Evolutionary conservation across 2,888 invertebrate species (phyloP), one percentile per base, ranked within the genome.

Genomic region (Sphaeridia pumilis): DNA sequence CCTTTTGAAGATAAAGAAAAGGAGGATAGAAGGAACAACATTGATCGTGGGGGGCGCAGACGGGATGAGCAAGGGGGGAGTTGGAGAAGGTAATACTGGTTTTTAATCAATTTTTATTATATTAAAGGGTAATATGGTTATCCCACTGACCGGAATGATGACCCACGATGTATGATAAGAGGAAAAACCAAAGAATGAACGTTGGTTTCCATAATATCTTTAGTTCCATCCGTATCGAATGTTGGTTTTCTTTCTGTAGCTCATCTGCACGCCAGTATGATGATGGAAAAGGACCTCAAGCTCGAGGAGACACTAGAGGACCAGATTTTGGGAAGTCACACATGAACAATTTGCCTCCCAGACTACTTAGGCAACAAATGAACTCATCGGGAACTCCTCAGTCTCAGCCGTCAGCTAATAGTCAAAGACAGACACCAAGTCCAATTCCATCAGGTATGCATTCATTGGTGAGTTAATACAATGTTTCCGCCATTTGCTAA

Each of bases 401-500:
- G 27, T 28, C 55, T 22, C 54, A 54, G 28, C 54, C 54, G 34
- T 44, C 54, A 17, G 26, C 12, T 20, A 17, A 49, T 45, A 58
- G 52, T 49, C 60, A 60, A 49, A 45, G 61, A 22, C 59, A 61
- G 46, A 62, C 62, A 4, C 60, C 64, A n/a, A 62, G 64, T 51
- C 64, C 62, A 12, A 31, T 31, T 7, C 7, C 31, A 31, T 31
- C 7, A 31, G 14, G 31, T 31, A 31, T 14, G 31, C 31, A 31
- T n/a, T n/a, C n/a, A n/a, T n/a, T n/a, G n/a, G n/a, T n/a, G n/a
- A n/a, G n/a, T n/a, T n/a, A n/a, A n/a, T n/a, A n/a, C n/a, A n/a
- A n/a, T n/a, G n/a, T n/a, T n/a, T n/a, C n/a, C n/a, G n/a, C n/a
- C n/a, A n/a, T n/a, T n/a, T n/a, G n/a, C n/a, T n/a, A n/a, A n/a